Evolutionary conservation across 2,113 vertebrate species (phyloP).

Genomic region (Psephotus haematonotus): DNA sequence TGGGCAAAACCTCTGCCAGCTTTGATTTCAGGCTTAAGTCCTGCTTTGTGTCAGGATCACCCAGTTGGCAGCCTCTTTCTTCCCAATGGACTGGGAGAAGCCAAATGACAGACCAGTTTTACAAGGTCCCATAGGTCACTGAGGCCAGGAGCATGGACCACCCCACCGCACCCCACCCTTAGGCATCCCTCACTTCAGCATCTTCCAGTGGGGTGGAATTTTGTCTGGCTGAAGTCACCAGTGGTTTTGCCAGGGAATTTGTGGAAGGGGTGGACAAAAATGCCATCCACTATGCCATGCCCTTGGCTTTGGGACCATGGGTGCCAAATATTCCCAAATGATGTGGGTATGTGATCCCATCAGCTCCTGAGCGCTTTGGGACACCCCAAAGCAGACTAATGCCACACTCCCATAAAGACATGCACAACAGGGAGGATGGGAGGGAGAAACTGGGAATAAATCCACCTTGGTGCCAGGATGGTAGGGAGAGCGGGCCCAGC

Average conservation of each 20-base stretch:
- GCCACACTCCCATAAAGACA: background rate
- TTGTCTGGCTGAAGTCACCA: background rate
- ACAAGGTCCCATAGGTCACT: background rate
- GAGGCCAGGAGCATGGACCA: background rate
- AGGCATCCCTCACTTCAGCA: background rate
- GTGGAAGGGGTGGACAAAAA: background rate
- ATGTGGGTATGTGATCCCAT: background rate
- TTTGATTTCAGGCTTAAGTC: constrained; percentile 17
- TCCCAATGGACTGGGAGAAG: constrained; percentile 41
- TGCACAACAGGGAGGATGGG: background rate
- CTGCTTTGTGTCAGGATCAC: background rate
- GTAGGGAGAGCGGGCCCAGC: rapidly evolving
- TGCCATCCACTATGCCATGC: background rate
- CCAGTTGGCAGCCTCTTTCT: constrained; percentile 5
- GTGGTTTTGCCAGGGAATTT: background rate
- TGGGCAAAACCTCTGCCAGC: background rate
- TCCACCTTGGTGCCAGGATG: rapidly evolving
- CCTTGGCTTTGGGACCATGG: background rate
- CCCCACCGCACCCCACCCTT: too few relatives aligned
- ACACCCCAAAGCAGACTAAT: background rate
- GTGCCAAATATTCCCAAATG: background rate
- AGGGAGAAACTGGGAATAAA: background rate
- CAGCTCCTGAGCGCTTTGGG: background rate
- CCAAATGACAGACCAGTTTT: background rate
- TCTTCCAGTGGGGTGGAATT: background rate